Percentiles rank a stretch among this genome's conserved stretches.
Conservation (phyloP, 2,113 vertebrate genomes). For the Prietella phreatophila region DNA sequence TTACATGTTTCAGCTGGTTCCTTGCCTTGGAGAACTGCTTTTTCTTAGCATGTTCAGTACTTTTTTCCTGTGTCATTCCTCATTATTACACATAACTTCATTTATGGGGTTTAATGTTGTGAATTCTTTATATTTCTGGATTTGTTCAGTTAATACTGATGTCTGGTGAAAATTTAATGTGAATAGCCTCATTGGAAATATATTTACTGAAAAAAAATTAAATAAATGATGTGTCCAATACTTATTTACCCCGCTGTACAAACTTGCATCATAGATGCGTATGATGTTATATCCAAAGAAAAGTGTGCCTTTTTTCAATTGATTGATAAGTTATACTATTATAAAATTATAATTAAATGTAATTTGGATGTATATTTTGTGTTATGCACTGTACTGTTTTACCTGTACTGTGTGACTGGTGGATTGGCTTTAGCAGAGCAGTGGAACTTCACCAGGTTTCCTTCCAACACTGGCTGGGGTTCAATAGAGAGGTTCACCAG, state of each 20-base stretch:
- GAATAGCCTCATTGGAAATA: no score
- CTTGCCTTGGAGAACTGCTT: no score
- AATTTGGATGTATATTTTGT: neutral
- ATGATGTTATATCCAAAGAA: neutral
- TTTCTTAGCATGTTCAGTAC: no score
- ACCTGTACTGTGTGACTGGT: conserved; percentile 94
- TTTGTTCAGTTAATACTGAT: no score
- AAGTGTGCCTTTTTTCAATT: neutral
- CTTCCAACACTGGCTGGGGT: conserved; percentile 91
- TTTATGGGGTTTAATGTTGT: no score
- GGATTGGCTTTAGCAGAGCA: conserved; percentile 98
- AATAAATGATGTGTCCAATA: no score
- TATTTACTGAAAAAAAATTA: no score
- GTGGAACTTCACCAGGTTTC: conserved; percentile 90
- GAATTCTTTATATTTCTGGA: no score
- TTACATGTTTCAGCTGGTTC: no score
- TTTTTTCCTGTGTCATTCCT: no score
- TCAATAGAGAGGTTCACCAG: conserved; percentile 95
- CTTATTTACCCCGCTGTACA: neutral
- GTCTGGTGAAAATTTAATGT: no score
- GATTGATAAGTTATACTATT: neutral
- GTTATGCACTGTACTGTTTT: neutral
- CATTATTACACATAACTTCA: no score
- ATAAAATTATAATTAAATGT: neutral
- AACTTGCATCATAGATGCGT: neutral